Conservation (phyloP, 2,888 invertebrate species). For the Margaritifera margaritifera region DNA sequence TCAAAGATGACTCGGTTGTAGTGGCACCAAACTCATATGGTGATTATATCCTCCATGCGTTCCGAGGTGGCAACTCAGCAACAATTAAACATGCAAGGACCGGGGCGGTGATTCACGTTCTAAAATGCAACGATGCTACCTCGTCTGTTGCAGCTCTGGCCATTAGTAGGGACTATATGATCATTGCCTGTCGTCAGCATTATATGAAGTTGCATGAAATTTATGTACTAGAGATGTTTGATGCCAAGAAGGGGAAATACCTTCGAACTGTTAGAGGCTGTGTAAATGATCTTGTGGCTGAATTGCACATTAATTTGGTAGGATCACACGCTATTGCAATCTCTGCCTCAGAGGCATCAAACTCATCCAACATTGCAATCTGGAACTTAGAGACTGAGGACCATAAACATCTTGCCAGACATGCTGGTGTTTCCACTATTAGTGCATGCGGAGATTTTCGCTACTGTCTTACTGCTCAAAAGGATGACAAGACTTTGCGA, state of each 20-base stretch:
- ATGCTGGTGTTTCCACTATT: conserved; percentile 58
- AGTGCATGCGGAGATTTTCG: conserved; percentile 65
- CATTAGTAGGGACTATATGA: conserved; percentile 65
- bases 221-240: conserved; percentile 66
- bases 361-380: conserved; percentile 65
- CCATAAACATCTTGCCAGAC: conserved; percentile 70
- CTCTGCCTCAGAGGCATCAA: conserved; percentile 53
- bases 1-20: conserved; percentile 61
- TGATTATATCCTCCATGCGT: conserved; percentile 63
- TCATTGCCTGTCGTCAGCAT: conserved; percentile 63
- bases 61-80: conserved; percentile 59
- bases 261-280: conserved; percentile 68
- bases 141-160: conserved; percentile 64
- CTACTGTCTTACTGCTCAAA: conserved; percentile 63
- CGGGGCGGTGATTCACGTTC: conserved; percentile 58
- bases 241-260: conserved; percentile 59
- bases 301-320: conserved; percentile 59
- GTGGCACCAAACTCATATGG: conserved; percentile 56
- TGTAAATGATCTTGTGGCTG: conserved; percentile 55
- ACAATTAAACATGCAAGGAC: conserved; percentile 59
- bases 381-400: conserved; percentile 72
- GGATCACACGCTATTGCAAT: conserved; percentile 68
- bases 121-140: conserved; percentile 59
- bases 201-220: conserved; percentile 66
- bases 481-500: conserved; percentile 58